Percentiles rank a stretch among this genome's conserved stretches.
Evolutionary conservation across 2,888 invertebrate genomes (phyloP).

Genomic region (Aspidiotus destructor): DNA sequence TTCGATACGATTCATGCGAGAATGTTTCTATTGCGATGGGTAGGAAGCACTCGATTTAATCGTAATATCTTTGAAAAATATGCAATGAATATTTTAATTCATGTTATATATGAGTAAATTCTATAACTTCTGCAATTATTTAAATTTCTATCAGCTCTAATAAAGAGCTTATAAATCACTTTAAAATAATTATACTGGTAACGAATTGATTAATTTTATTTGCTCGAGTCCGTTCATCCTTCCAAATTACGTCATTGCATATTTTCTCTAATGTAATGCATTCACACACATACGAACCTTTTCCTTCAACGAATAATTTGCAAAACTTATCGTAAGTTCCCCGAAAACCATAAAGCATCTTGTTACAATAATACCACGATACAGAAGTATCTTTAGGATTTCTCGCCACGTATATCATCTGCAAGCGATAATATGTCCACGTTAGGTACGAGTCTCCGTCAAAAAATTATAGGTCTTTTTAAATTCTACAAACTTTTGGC

Average conservation of each 20-base stretch:
- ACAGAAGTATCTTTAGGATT: conserved; percentile 86
- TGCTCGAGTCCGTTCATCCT: too few species aligned
- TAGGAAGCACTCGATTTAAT: not conserved
- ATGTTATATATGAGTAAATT: too few species aligned
- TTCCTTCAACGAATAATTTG: conserved; percentile 59
- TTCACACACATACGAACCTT: conserved; percentile 48
- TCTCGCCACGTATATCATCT: conserved; percentile 77
- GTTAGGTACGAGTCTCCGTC: not conserved
- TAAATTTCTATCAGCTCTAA: too few species aligned
- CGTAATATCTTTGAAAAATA: not conserved
- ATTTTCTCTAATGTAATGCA: not conserved
- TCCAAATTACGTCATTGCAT: not conserved
- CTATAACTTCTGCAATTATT: too few species aligned
- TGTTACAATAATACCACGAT: conserved; percentile 76
- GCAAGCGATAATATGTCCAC: conserved; percentile 18
- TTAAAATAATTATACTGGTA: too few species aligned
- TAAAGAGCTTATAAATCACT: too few species aligned
- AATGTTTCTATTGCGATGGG: too few species aligned
- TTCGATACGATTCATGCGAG: too few species aligned
- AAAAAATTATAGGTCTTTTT: too few species aligned
- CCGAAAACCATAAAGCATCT: conserved; percentile 53
- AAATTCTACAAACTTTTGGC: conserved; percentile 59
- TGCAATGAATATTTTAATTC: too few species aligned
- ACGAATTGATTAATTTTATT: too few species aligned
- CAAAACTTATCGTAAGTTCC: conserved; percentile 64